Conservation (phyloP, 2,888 invertebrate species). For the Frankliniella intonsa region DNA sequence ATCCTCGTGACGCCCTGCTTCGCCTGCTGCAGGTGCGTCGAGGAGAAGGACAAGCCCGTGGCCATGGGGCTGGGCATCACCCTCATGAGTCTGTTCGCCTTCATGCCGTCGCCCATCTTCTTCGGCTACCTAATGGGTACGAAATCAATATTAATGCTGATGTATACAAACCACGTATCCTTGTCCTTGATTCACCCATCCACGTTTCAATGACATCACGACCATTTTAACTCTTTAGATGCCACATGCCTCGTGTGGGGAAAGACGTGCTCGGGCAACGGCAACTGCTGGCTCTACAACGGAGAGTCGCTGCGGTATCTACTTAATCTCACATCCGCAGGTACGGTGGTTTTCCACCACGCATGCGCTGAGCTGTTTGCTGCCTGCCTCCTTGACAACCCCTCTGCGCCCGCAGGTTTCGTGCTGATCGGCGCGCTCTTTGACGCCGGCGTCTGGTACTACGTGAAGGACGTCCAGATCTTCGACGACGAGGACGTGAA, state of each 20-base stretch:
- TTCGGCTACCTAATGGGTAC: slow-evolving; percentile 67
- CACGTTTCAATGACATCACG: too few species aligned
- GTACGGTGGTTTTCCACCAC: slow-evolving; percentile 36
- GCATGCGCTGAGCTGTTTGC: too few species aligned
- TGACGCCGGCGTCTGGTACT: slow-evolving; percentile 64
- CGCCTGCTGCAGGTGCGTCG: slow-evolving; percentile 54
- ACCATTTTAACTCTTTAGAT: slow-evolving; percentile 47
- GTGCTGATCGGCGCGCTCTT: slow-evolving; percentile 60
- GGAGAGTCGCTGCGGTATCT: slow-evolving; percentile 59
- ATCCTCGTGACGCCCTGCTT: not conserved
- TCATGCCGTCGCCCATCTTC: slow-evolving; percentile 71
- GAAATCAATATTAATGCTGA: slow-evolving; percentile 35
- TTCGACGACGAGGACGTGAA: slow-evolving; percentile 60
- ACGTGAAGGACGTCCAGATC: slow-evolving; percentile 62
- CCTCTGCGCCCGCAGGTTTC: slow-evolving; percentile 47
- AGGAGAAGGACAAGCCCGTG: slow-evolving; percentile 66
- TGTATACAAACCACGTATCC: too few species aligned
- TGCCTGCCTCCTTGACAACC: not conserved
- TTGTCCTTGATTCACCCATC: too few species aligned
- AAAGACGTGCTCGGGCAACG: slow-evolving; percentile 62
- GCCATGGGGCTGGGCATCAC: slow-evolving; percentile 67
- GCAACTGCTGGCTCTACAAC: slow-evolving; percentile 72
- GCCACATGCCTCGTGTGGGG: slow-evolving; percentile 68
- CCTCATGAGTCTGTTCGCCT: slow-evolving; percentile 64
- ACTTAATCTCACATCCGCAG: slow-evolving; percentile 61